Base-by-base conservation (phyloP, 1,140 invertebrate genomes). In the Bombus consobrinus region DNA sequence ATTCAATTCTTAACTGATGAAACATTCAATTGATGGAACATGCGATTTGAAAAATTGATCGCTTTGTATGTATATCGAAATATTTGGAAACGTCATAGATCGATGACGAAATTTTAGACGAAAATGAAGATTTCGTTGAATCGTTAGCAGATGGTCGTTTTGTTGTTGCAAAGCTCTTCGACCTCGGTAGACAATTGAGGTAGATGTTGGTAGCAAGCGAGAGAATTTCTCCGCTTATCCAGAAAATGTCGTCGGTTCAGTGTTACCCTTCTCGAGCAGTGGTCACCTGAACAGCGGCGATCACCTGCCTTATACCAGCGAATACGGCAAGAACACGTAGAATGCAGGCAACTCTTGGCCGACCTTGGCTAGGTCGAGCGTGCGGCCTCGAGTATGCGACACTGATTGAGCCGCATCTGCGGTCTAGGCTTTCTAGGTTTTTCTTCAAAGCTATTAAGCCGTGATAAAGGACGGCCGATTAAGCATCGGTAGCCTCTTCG, bases 331-430 rank as follows among this genome's bases (percentile, higher is more conserved):
- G 94, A 95, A 95, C 93, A 94, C 83, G 94, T 94, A 94, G 94
- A 95, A 94, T 95, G 94, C 93, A 92, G 89, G 92, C 89, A 89
- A 90, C 88, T 91, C 81, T 90, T 72, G 90, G 78, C 73, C 93
- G 94, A 94, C 94, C 94, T 95, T 95, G 94, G 92, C 93, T 94
- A 95, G 94, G 94, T 94, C 94, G 94, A 94, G 92, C 91, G 90
- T 92, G 90, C 90, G 88, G 92, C 91, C 89, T 92, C 92, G 90
- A 92, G 92, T 91, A 91, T 89, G 90, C 87, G 87, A 86, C 91
- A 92, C 87, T 94, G 92, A 94, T 94, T 93, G 93, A 93, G 92
- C 92, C 84, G 91, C 93, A 91, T 92, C 88, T 91, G 92, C 82
- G 85, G 80, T 76, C 85, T 90, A 88, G 76, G 81, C 66, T 89